A percentile compares a stretch with the other conserved stretches of the same genome.
These are phyloP conservation scores for Euura lappo DNA, from an alignment of 1,140 invertebrate species.

Conservation along the genomic window DNA sequence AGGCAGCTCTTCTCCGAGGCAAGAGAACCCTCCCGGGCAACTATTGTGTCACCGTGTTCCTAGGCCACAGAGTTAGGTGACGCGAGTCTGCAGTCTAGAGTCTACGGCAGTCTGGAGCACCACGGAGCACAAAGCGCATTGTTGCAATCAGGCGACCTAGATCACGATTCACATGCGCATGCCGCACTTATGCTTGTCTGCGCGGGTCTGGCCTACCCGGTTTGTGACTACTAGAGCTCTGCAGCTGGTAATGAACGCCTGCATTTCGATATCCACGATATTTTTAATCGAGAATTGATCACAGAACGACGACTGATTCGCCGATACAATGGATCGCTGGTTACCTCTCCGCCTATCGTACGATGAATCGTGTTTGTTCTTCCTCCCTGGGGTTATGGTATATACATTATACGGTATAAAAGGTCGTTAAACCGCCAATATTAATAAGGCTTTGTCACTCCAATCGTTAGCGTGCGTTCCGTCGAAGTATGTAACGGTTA, in stretches of 20 bases:
- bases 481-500: conserved; percentile 1
- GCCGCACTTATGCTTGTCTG: not conserved
- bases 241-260: not conserved
- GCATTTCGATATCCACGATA: too few species aligned
- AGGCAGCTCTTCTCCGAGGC: not conserved
- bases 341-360: not conserved
- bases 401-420: not conserved
- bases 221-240: not conserved
- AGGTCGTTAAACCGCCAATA: conserved; percentile 6
- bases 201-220: not conserved
- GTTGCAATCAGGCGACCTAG: conserved; percentile 39
- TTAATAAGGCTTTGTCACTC: conserved; percentile 5
- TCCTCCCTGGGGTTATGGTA: not conserved
- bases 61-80: conserved; percentile 2
- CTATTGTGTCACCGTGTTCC: conserved; percentile 33
- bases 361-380: conserved; percentile 1
- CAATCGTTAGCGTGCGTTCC: not conserved
- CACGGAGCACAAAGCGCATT: conserved; percentile 37
- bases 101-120: too few species aligned
- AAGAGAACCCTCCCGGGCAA: not conserved
- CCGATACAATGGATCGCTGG: too few species aligned
- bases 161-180: conserved; percentile 22
- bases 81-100: not conserved
- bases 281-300: too few species aligned
- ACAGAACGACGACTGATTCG: too few species aligned